phyloP scores from a whole-genome alignment of 2,113 vertebrate genomes.

The Genyomyrus donnyi region DNA sequence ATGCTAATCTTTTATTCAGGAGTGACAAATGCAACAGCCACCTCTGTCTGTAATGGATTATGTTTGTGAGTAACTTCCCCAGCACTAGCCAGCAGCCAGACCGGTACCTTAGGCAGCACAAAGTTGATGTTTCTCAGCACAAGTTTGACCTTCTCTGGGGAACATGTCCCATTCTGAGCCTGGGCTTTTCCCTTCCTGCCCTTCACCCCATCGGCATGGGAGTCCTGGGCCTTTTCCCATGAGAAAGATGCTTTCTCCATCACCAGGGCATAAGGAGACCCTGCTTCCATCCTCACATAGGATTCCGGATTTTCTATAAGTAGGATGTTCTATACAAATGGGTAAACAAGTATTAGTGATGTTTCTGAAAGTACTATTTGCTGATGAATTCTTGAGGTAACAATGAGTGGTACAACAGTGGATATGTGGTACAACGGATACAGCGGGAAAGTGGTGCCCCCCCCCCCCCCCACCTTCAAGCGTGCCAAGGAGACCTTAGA shows the following conservation, averaged over 20 bases:
- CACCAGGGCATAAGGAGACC: constrained; percentile 51
- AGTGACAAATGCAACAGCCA: background rate
- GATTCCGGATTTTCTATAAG: constrained; percentile 58
- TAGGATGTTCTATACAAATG: constrained; percentile 66
- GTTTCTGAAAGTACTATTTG: background rate
- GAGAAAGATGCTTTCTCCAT: constrained; percentile 66
- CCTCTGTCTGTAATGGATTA: background rate
- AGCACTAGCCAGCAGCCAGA: background rate
- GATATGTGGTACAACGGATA: background rate
- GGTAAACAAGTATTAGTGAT: constrained; percentile 21
- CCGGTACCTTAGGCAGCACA: constrained; percentile 61
- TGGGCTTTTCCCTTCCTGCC: background rate
- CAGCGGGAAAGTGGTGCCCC: background rate
- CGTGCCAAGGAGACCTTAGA: constrained; percentile 53
- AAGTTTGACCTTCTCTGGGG: background rate
- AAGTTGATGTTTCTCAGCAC: constrained; percentile 61
- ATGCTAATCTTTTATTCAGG: background rate
- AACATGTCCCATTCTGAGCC: background rate
- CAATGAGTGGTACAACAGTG: background rate
- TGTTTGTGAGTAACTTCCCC: background rate
- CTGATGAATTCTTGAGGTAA: background rate
- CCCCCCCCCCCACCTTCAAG: constrained; percentile 52
- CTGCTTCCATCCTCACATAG: constrained; percentile 55
- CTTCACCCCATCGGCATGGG: background rate
- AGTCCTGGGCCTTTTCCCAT: constrained; percentile 44